Percentiles rank a stretch among this genome's conserved stretches.
Evolutionary conservation across 2,113 vertebrate species (phyloP).

Genomic region (Lepus timidus): DNA sequence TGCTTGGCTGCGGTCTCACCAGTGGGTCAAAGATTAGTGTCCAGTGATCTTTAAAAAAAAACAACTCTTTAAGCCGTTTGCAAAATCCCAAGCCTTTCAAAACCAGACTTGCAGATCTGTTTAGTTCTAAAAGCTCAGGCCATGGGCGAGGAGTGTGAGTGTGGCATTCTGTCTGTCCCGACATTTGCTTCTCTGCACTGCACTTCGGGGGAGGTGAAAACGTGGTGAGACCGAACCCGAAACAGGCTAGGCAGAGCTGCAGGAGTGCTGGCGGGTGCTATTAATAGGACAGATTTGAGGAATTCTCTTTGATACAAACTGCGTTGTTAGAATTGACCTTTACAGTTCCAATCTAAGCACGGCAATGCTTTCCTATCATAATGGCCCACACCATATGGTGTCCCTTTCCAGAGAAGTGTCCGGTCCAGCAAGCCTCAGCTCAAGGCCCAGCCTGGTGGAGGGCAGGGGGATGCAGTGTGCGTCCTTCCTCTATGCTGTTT

Average conservation of each 20-base stretch:
- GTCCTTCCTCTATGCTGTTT: background rate
- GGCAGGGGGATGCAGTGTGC: too few relatives aligned
- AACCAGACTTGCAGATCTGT: background rate
- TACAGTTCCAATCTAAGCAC: constrained; percentile 64
- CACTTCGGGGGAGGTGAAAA: constrained; percentile 62
- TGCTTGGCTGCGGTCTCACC: background rate
- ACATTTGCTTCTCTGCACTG: constrained; percentile 38
- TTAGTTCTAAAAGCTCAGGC: background rate
- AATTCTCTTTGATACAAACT: constrained; percentile 75
- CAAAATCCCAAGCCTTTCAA: constrained; percentile 31
- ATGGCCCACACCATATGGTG: background rate
- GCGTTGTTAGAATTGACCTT: constrained; percentile 77
- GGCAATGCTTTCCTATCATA: background rate
- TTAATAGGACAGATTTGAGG: constrained; percentile 75
- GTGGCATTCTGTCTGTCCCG: background rate
- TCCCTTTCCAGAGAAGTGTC: constrained; percentile 21
- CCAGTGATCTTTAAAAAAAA: background rate
- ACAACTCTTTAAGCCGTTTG: background rate
- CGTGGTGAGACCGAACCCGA: constrained; percentile 42
- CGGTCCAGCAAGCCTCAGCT: background rate
- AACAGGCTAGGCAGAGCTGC: constrained; percentile 26
- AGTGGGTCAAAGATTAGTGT: background rate
- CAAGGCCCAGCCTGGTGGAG: background rate
- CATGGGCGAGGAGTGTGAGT: background rate
- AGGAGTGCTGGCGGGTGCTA: constrained; percentile 56